Evolutionary conservation across 2,888 invertebrate species (phyloP).

Genomic region (Protonemura montana): DNA sequence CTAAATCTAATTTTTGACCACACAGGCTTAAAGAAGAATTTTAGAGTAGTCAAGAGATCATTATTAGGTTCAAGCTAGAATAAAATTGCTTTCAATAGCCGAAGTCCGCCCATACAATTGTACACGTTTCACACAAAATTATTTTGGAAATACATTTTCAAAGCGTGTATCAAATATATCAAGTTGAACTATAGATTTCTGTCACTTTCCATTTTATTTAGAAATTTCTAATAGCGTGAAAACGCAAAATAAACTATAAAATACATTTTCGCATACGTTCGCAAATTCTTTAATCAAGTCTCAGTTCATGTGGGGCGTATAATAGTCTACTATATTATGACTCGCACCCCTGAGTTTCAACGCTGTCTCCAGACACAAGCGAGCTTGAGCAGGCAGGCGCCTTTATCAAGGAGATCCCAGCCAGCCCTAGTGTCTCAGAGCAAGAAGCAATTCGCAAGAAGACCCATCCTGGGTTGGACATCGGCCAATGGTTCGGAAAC

Average conservation of each 20-base stretch:
- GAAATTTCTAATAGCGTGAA: no score
- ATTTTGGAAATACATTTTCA: no score
- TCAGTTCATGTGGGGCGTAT: not conserved
- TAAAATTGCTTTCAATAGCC: no score
- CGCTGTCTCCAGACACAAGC: not conserved
- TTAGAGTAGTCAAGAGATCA: no score
- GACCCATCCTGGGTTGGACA: not conserved
- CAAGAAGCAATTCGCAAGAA: not conserved
- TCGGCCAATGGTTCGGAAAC: not conserved
- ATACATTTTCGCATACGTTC: not conserved
- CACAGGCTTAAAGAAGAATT: no score
- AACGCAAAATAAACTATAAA: not conserved
- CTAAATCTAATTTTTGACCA: no score
- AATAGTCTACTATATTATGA: not conserved
- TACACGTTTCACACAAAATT: no score
- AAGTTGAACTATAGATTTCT: no score
- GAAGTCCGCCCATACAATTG: no score
- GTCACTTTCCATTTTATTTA: no score
- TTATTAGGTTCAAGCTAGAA: no score
- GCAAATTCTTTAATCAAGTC: not conserved
- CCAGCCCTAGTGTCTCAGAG: not conserved
- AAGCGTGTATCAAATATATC: no score
- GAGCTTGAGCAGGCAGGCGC: not conserved
- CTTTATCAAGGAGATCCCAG: not conserved
- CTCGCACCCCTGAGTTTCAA: not conserved